Conservation (phyloP, 2,888 invertebrate species). For the Microctonus brassicae region DNA sequence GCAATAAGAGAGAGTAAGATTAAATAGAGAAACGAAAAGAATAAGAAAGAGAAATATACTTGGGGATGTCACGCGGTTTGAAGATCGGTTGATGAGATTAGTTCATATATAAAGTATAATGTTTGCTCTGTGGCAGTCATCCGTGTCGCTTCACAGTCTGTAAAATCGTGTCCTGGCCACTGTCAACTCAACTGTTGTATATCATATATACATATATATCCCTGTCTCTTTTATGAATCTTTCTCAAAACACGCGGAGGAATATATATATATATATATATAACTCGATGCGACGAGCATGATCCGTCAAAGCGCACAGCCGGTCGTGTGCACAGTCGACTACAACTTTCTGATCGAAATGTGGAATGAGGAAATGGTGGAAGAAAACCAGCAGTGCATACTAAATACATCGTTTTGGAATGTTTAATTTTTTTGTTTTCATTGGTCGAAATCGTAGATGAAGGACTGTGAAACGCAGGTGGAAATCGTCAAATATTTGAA, state of each 20-base stretch:
- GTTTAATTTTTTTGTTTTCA: background rate
- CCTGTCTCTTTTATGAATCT: conserved; percentile 16
- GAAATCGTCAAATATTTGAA: background rate
- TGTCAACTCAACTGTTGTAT: background rate
- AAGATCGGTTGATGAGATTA: conserved; percentile 45
- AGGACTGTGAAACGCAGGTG: background rate
- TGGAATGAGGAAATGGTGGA: conserved; percentile 2
- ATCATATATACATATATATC: too few relatives aligned
- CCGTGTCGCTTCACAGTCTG: conserved; percentile 25
- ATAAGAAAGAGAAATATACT: conserved; percentile 14
- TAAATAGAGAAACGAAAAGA: conserved; percentile 13
- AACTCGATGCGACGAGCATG: conserved; percentile 36
- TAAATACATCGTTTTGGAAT: background rate
- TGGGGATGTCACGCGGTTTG: conserved; percentile 12
- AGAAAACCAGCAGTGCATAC: background rate
- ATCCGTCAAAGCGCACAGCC: conserved; percentile 36
- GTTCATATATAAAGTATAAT: conserved; percentile 23
- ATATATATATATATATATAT: conserved; percentile 34
- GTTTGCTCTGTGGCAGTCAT: conserved; percentile 15
- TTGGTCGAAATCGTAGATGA: background rate
- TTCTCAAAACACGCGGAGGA: too few relatives aligned
- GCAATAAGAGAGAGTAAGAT: background rate
- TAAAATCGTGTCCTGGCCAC: conserved; percentile 36
- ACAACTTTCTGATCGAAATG: conserved; percentile 8
- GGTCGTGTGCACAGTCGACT: conserved; percentile 29